Conservation (phyloP, 2,888 invertebrate species). For the Belgica antarctica region DNA sequence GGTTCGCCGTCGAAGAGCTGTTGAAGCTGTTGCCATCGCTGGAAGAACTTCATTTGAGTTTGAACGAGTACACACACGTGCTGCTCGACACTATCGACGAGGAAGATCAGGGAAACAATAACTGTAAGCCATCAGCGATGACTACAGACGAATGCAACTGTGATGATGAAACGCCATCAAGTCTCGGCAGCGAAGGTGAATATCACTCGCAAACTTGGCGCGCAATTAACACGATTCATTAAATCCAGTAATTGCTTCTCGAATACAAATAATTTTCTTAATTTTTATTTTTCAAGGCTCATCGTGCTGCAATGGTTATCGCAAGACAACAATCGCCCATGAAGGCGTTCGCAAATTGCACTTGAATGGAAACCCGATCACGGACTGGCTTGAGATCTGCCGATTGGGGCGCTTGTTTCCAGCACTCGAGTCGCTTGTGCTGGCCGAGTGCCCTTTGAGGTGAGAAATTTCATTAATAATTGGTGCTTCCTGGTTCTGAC, state of each 20-base stretch:
- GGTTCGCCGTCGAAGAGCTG: constrained; percentile 76
- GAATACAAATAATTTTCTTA: neutral
- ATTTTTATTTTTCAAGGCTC: constrained; percentile 32
- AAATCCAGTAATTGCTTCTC: neutral
- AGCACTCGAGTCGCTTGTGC: constrained; percentile 75
- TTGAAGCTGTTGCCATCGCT: constrained; percentile 74
- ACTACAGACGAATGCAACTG: constrained; percentile 36
- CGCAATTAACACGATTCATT: constrained; percentile 43
- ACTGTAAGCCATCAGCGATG: constrained; percentile 24
- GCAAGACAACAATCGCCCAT: constrained; percentile 57
- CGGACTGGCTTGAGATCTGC: constrained; percentile 77
- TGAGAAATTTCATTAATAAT: constrained; percentile 44
- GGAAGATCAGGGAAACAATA: constrained; percentile 45
- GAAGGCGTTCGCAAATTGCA: constrained; percentile 73
- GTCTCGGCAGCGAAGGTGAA: constrained; percentile 32
- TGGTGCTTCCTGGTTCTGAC: neutral
- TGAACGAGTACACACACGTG: constrained; percentile 81
- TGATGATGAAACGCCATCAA: constrained; percentile 30
- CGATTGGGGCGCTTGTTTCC: constrained; percentile 85
- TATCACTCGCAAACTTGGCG: constrained; percentile 45
- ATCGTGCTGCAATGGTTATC: constrained; percentile 42
- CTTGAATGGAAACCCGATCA: constrained; percentile 84
- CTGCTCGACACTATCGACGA: constrained; percentile 60
- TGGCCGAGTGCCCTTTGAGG: constrained; percentile 82
- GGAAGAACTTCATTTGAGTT: constrained; percentile 87